These are phyloP conservation scores for Caenorhabditis zanzibari DNA, from an alignment of 2,888 invertebrate genomes.

Conservation along the genomic window DNA sequence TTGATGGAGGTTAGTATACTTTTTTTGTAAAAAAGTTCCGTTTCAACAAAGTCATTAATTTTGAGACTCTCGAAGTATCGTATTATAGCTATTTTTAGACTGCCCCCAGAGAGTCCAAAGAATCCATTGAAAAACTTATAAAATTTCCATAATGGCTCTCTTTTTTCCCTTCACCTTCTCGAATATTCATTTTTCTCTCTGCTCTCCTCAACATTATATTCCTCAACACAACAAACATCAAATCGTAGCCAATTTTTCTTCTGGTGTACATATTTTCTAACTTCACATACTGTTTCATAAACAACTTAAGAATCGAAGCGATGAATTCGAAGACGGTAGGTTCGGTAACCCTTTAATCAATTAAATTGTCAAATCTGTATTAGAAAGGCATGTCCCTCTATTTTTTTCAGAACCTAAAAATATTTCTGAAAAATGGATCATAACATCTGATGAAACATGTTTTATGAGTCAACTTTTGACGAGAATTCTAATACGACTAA, in stretches of 20 bases:
- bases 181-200: conserved; percentile 7
- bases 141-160: conserved; percentile 39
- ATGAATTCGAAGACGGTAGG: conserved; percentile 20
- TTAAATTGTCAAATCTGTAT: too few relatives aligned
- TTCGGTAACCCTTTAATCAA: too few relatives aligned
- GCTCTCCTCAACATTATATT: neutral
- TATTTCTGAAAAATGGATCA: too few relatives aligned
- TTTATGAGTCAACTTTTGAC: too few relatives aligned
- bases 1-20: conserved; percentile 41
- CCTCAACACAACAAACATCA: conserved; percentile 28
- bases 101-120: neutral
- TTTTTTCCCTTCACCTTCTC: too few relatives aligned
- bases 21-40: neutral
- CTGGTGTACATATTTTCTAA: neutral
- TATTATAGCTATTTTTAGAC: neutral
- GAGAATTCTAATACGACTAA: too few relatives aligned
- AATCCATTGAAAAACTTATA: neutral
- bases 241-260: conserved; percentile 41
- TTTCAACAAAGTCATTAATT: neutral
- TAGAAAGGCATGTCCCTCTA: too few relatives aligned
- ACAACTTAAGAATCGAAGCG: neutral
- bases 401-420: too few relatives aligned
- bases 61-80: too few relatives aligned
- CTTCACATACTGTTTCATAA: neutral
- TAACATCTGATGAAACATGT: too few relatives aligned